Conservation (phyloP, 2,888 invertebrate species). For the Macrophya annulata region DNA sequence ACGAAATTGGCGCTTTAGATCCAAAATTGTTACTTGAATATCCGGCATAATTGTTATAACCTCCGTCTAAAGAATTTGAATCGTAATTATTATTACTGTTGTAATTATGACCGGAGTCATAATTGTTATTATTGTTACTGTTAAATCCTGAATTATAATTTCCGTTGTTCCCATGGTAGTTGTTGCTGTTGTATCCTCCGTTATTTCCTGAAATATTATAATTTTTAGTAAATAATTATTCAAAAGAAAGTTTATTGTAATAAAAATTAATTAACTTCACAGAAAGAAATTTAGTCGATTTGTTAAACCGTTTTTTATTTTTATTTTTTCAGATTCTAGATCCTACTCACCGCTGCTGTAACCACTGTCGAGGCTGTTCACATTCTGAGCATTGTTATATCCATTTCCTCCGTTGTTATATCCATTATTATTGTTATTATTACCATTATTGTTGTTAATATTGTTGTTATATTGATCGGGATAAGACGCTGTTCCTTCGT, state of each 20-base stretch:
- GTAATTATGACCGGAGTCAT: constrained; percentile 61
- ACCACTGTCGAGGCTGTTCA: constrained; percentile 63
- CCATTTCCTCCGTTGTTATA: constrained; percentile 63
- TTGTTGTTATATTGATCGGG: constrained; percentile 81
- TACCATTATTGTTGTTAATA: constrained; percentile 70
- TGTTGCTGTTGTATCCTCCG: constrained; percentile 68
- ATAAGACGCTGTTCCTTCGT: constrained; percentile 87
- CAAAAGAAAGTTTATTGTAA: not conserved
- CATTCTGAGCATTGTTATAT: constrained; percentile 61
- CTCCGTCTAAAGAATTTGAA: constrained; percentile 39
- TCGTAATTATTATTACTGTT: constrained; percentile 45
- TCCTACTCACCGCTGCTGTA: constrained; percentile 64
- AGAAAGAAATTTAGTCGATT: not conserved
- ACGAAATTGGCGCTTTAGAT: constrained; percentile 65
- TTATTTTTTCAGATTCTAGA: not conserved
- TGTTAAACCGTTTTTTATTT: not conserved
- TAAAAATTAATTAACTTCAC: not conserved
- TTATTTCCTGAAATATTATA: constrained; percentile 67
- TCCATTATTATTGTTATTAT: constrained; percentile 61
- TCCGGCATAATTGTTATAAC: constrained; percentile 62
- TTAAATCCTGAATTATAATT: constrained; percentile 65
- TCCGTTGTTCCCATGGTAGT: constrained; percentile 59
- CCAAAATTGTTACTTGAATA: constrained; percentile 69
- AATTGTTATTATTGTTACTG: constrained; percentile 67
- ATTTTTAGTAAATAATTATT: not conserved